Percentiles rank a stretch among this genome's conserved stretches.
Evolutionary conservation across 2,797 vertebrate genomes (phyloP).

Genomic region (Melanotaenia maccullochi): DNA sequence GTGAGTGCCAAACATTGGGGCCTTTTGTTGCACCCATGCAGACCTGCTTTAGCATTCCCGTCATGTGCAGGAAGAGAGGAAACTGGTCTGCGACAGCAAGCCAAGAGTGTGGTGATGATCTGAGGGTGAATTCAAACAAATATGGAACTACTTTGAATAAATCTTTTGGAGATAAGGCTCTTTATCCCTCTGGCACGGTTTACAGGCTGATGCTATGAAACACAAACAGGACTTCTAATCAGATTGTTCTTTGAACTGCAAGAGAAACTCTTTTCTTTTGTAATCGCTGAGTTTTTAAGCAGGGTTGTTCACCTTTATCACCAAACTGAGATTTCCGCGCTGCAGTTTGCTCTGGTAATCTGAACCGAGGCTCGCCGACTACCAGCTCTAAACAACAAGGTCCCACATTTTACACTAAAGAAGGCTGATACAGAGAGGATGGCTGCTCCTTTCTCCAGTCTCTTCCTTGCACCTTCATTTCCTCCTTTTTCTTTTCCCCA

Average conservation of each 20-base stretch:
- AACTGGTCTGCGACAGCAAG: not conserved
- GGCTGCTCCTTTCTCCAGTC: slow-evolving; percentile 12
- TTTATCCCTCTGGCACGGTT: not conserved
- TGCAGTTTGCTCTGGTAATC: slow-evolving; percentile 43
- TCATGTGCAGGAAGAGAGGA: not conserved
- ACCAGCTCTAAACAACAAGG: slow-evolving; percentile 25
- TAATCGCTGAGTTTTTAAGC: slow-evolving; percentile 43
- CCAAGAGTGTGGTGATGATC: not conserved
- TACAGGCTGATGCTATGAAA: not conserved
- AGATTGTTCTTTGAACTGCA: slow-evolving; percentile 30
- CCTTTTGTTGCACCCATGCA: slow-evolving; percentile 18
- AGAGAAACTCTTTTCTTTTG: slow-evolving; percentile 16
- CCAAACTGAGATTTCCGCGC: slow-evolving; percentile 38
- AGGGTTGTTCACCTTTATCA: slow-evolving; percentile 57
- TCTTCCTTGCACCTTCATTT: not conserved
- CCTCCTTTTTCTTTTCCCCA: not conserved
- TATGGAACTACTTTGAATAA: slow-evolving; percentile 9
- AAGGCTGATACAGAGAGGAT: slow-evolving; percentile 22
- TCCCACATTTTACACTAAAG: slow-evolving; percentile 9
- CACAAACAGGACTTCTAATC: slow-evolving; percentile 24
- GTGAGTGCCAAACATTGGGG: slow-evolving; percentile 18
- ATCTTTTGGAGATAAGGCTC: not conserved
- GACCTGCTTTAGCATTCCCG: not conserved
- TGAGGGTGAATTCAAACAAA: slow-evolving; percentile 10
- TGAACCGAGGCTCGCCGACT: slow-evolving; percentile 45